Base-by-base conservation (phyloP, 2,888 invertebrate species). In the Acrobasis repandana region DNA sequence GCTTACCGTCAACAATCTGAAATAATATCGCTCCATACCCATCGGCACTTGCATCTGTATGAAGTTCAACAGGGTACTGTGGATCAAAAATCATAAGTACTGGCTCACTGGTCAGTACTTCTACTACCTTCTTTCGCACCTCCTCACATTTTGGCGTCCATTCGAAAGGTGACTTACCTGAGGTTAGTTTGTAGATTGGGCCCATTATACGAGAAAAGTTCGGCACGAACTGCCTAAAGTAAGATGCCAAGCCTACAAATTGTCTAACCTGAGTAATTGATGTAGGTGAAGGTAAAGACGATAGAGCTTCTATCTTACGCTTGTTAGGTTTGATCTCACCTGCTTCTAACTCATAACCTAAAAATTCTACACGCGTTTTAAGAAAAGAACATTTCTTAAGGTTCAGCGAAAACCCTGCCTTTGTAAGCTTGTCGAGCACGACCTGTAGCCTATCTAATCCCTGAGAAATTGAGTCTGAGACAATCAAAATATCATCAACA, bases 11-110 rank as follows among this genome's bases (percentile, higher is more conserved):
- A 1, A 18, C 48, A 8, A 14, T 58, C 50, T 72, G 72, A 4
- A 72, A 20, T 0, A 72, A 18, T 0, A 73, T 67, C 0, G 65
- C 69, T 0, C 72, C 73, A 51, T 71, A 73, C 0, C 71, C 72
- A 0, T 49, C 48, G 0, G 60, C 11, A 34, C 71, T 71, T 0
- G 74, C 74, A 47, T 73, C 73, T 0, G 70, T 70, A 43, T 72
- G 71, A 0, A 74, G 33, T 34, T 73, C 72, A 0, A 59, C 50
- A 0, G 68, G 65, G 0, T 48, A 46, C 0, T 65, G 48, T 0
- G 72, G 68, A 28, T 71, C 56, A 60, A 66, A 73, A 56, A 70
- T 68, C 5, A 18, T 64, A 0, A 69, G 48, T 8, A 74, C 63
- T 0, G 71, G 70, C 0, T 63, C 47, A 0, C 9, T 33, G 0